Evolutionary conservation across 2,888 invertebrate species (phyloP).

Genomic region (Rhingia rostrata): DNA sequence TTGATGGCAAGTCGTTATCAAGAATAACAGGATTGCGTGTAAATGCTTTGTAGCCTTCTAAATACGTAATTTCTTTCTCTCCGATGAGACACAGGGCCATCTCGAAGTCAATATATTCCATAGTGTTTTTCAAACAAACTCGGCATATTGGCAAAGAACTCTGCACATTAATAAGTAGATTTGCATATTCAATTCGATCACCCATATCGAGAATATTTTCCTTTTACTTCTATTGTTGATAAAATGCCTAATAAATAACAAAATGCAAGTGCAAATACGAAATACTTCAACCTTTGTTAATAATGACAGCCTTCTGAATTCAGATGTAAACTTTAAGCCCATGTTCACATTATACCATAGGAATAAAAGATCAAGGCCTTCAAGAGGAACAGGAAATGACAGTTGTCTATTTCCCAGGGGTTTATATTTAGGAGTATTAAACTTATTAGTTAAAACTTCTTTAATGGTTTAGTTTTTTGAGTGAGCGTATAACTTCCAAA

Average conservation of each 20-base stretch:
- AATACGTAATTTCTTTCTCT: conserved; percentile 20
- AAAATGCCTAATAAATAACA: neutral
- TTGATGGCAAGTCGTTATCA: conserved; percentile 1
- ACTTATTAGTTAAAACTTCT: too few relatives aligned
- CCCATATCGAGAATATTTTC: neutral
- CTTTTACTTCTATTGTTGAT: neutral
- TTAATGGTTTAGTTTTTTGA: too few relatives aligned
- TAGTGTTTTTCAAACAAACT: conserved; percentile 16
- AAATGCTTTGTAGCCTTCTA: conserved; percentile 28
- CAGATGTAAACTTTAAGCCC: too few relatives aligned
- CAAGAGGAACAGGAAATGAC: too few relatives aligned
- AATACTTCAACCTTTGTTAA: too few relatives aligned
- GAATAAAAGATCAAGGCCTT: too few relatives aligned
- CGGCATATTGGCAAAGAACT: conserved; percentile 21
- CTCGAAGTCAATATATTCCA: conserved; percentile 26
- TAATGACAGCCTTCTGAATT: too few relatives aligned
- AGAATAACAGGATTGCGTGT: neutral
- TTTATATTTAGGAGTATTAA: too few relatives aligned
- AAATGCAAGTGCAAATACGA: too few relatives aligned
- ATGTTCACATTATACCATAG: too few relatives aligned
- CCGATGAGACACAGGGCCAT: neutral
- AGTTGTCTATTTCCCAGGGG: too few relatives aligned
- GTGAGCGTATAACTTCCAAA: too few relatives aligned
- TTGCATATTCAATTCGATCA: neutral
- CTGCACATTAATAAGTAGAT: conserved; percentile 12